A percentile compares a stretch with the other conserved stretches of the same genome.
Conservation (phyloP, 2,888 invertebrate species). For the Liposcelis brunnea region DNA sequence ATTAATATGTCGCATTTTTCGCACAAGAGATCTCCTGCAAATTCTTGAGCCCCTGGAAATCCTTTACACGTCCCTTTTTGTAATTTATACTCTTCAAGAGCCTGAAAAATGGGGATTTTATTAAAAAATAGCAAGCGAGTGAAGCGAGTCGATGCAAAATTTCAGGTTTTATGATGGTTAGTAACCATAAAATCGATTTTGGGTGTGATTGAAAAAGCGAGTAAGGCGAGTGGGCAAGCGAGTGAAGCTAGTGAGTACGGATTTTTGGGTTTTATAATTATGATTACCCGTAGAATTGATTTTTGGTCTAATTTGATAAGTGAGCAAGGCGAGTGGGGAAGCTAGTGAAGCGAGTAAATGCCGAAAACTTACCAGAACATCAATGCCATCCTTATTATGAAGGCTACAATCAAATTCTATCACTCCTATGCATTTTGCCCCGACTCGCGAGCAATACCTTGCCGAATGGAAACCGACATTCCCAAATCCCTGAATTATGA, state of each 20-base stretch:
- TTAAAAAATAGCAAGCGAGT: conserved; percentile 19
- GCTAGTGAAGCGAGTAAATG: background rate
- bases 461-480: conserved; percentile 67
- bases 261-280: too few relatives aligned
- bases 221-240: too few relatives aligned
- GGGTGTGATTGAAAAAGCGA: too few relatives aligned
- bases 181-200: too few relatives aligned
- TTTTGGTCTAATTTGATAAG: too few relatives aligned
- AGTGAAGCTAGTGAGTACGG: too few relatives aligned
- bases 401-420: conserved; percentile 47
- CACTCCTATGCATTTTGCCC: conserved; percentile 54
- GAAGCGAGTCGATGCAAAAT: background rate
- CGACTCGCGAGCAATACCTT: conserved; percentile 45
- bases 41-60: conserved; percentile 41
- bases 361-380: conserved; percentile 35
- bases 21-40: conserved; percentile 40
- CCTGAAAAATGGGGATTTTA: conserved; percentile 24
- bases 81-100: conserved; percentile 27
- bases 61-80: conserved; percentile 44
- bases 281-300: too few relatives aligned
- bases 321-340: too few relatives aligned
- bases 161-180: too few relatives aligned
- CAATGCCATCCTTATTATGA: conserved; percentile 47
- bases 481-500: conserved; percentile 61
- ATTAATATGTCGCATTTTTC: conserved; percentile 66